phyloP scores from a whole-genome alignment of 2,888 invertebrate species.

The Gerosis bhagava region DNA sequence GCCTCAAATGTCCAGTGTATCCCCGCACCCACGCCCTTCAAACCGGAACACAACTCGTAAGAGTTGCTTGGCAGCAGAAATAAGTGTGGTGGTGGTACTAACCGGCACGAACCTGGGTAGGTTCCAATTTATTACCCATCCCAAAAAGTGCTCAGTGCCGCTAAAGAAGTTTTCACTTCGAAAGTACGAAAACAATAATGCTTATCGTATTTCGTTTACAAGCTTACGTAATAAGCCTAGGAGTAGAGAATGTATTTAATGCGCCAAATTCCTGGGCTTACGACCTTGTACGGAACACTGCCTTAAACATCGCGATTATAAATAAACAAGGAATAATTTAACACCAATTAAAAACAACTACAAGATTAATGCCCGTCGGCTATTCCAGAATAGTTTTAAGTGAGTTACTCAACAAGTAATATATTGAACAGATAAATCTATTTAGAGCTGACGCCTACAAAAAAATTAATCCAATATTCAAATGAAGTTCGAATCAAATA shows the following conservation, averaged over 20 bases:
- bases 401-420: background rate
- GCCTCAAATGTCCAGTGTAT: no score
- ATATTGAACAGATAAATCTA: no score
- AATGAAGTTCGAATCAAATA: constrained; percentile 1
- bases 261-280: constrained; percentile 2
- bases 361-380: constrained; percentile 11
- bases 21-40: no score
- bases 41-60: no score
- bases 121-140: no score
- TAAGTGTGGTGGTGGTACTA: no score
- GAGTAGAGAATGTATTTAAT: background rate
- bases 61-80: no score
- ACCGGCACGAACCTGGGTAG: no score
- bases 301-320: constrained; percentile 15
- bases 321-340: constrained; percentile 11
- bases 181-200: background rate
- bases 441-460: background rate
- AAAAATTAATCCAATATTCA: constrained; percentile 9
- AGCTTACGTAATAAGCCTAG: background rate
- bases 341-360: constrained; percentile 5
- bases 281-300: constrained; percentile 5
- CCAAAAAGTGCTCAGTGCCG: no score
- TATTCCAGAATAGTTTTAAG: constrained; percentile 9
- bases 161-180: no score
- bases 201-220: background rate